Evolutionary conservation across 2,797 vertebrate species (phyloP).

Genomic region (Hapalemur alaotrensis): DNA sequence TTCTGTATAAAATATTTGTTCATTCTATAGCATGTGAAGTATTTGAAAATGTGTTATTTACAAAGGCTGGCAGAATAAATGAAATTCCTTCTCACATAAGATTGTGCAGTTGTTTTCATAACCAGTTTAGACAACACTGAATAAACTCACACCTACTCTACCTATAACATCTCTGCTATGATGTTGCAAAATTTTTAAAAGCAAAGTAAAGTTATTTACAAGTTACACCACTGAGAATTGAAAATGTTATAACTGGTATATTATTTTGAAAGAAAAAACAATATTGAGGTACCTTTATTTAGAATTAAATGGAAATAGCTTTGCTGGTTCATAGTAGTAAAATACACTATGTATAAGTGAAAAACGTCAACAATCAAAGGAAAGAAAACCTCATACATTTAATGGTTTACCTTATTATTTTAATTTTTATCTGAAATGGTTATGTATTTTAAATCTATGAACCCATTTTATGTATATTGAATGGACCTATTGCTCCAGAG

Average conservation of each 20-base stretch:
- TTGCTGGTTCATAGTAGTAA: constrained; percentile 23
- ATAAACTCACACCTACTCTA: constrained; percentile 56
- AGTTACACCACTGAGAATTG: constrained; percentile 57
- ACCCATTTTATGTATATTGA: not conserved
- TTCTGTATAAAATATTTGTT: constrained; percentile 16
- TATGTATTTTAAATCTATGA: not conserved
- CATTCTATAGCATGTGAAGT: not conserved
- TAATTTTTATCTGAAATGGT: not conserved
- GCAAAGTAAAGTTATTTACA: constrained; percentile 65
- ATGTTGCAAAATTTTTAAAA: constrained; percentile 58
- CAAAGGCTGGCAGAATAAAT: constrained; percentile 56
- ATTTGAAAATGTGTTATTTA: constrained; percentile 70
- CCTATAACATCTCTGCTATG: not conserved
- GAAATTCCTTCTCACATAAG: constrained; percentile 65
- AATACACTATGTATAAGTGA: not conserved
- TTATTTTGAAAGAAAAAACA: constrained; percentile 38
- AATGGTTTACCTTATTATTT: constrained; percentile 9
- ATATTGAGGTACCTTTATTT: constrained; percentile 27
- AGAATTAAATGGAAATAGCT: constrained; percentile 51
- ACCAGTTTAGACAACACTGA: constrained; percentile 66
- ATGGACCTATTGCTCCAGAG: not conserved
- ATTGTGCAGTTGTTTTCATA: constrained; percentile 63
- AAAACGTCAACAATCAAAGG: not conserved
- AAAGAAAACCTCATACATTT: constrained; percentile 31
- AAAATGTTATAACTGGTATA: constrained; percentile 53